A percentile compares a stretch with the other conserved stretches of the same genome.
phyloP scores from a whole-genome alignment of 2,888 invertebrate genomes.

The Ophioninae sp. region DNA sequence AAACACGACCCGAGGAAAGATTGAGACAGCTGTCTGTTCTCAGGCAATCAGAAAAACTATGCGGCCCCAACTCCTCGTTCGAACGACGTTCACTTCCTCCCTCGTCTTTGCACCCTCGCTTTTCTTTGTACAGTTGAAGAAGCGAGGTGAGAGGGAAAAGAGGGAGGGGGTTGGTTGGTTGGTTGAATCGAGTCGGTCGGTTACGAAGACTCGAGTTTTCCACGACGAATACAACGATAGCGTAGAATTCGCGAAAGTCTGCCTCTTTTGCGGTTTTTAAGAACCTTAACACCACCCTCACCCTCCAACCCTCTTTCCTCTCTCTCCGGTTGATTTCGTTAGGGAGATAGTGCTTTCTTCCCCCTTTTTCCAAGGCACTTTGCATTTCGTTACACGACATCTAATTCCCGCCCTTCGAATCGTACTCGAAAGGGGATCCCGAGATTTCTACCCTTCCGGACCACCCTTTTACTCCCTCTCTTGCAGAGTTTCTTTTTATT shows the following conservation, averaged over 20 bases:
- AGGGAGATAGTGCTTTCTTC: slow-evolving; percentile 68
- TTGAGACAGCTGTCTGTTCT: slow-evolving; percentile 79
- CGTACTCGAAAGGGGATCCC: slow-evolving; percentile 65
- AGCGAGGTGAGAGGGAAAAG: slow-evolving; percentile 44
- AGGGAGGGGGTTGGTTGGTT: too few relatives aligned
- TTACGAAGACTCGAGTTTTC: slow-evolving; percentile 51
- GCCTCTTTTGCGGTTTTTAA: slow-evolving; percentile 74
- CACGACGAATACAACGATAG: slow-evolving; percentile 50
- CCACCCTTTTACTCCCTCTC: slow-evolving; percentile 36
- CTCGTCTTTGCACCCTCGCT: slow-evolving; percentile 32
- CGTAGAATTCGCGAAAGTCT: slow-evolving; percentile 64
- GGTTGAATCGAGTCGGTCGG: slow-evolving; percentile 25
- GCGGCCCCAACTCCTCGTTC: slow-evolving; percentile 63
- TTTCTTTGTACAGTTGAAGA: slow-evolving; percentile 41
- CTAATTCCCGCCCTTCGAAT: slow-evolving; percentile 68
- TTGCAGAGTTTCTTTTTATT: slow-evolving; percentile 10
- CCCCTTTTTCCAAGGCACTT: slow-evolving; percentile 66
- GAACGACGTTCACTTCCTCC: slow-evolving; percentile 49
- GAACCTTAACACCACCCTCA: slow-evolving; percentile 75
- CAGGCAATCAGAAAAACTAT: slow-evolving; percentile 80
- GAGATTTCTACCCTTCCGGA: slow-evolving; percentile 54
- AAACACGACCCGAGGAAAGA: slow-evolving; percentile 68
- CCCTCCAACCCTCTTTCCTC: slow-evolving; percentile 21
- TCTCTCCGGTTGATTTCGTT: slow-evolving; percentile 64
- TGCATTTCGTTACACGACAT: slow-evolving; percentile 73